Evolutionary conservation across 2,113 vertebrate species (phyloP).

Genomic region (Centrocercus urophasianus): DNA sequence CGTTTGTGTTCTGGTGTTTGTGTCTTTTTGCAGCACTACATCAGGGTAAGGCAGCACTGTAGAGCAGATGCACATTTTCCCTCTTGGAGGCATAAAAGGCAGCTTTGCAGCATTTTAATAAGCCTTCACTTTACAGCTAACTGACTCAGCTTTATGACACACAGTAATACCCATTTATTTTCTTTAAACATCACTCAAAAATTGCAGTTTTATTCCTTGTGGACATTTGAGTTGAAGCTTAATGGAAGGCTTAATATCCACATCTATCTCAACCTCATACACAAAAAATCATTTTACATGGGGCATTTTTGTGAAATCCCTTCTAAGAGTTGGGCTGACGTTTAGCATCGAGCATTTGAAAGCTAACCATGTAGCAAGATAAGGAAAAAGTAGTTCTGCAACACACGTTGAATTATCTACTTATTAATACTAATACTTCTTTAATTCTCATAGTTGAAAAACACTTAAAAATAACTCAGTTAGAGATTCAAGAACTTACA

Average conservation of each 20-base stretch:
- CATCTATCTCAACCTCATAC: background rate
- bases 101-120: background rate
- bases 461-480: background rate
- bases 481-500: background rate
- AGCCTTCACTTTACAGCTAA: background rate
- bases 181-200: background rate
- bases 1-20: background rate
- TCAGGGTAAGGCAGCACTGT: background rate
- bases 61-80: background rate
- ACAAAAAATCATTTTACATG: background rate
- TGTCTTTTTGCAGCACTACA: background rate
- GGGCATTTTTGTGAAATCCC: background rate
- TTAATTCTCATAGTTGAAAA: background rate
- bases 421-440: background rate
- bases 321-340: background rate
- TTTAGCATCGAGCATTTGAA: background rate
- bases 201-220: background rate
- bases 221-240: background rate
- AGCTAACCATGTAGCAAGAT: background rate
- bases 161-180: background rate
- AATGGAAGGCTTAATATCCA: background rate
- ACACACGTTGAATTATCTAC: background rate
- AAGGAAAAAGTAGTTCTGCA: background rate
- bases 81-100: background rate
- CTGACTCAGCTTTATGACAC: background rate